These are phyloP conservation scores for Orchestia grillus DNA, from an alignment of 1,140 invertebrate genomes.

Conservation along the genomic window DNA sequence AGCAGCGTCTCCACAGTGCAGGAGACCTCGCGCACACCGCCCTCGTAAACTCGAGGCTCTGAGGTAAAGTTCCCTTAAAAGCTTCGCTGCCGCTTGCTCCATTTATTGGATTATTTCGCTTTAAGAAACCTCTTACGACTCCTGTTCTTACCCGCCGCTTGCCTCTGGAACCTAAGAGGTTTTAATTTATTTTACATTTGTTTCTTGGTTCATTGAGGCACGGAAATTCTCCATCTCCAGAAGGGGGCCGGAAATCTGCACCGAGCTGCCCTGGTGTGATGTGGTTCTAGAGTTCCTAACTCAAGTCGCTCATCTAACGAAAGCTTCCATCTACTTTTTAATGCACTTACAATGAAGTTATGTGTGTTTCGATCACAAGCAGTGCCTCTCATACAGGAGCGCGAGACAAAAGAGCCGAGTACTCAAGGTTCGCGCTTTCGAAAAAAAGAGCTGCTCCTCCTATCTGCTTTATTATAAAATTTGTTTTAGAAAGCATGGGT, in stretches of 20 bases:
- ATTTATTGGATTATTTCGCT: constrained; percentile 2
- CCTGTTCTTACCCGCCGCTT: not conserved
- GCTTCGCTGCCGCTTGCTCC: not conserved
- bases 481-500: not conserved
- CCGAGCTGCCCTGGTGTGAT: not conserved
- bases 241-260: not conserved
- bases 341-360: not conserved
- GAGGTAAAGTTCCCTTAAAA: not conserved
- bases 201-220: not conserved
- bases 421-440: not conserved
- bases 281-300: not conserved
- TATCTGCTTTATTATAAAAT: not conserved
- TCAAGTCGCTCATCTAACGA: not conserved
- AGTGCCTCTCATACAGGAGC: not conserved
- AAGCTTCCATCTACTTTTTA: not conserved
- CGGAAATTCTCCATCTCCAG: not conserved
- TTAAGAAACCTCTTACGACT: not conserved
- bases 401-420: not conserved
- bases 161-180: not conserved
- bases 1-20: not conserved
- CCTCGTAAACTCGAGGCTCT: not conserved
- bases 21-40: not conserved
- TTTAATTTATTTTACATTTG: not conserved
- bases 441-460: not conserved
- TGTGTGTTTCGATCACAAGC: not conserved